Evolutionary conservation across 23 tunicate genomes (phyloP).

Genomic region (Phallusia fumigata): DNA sequence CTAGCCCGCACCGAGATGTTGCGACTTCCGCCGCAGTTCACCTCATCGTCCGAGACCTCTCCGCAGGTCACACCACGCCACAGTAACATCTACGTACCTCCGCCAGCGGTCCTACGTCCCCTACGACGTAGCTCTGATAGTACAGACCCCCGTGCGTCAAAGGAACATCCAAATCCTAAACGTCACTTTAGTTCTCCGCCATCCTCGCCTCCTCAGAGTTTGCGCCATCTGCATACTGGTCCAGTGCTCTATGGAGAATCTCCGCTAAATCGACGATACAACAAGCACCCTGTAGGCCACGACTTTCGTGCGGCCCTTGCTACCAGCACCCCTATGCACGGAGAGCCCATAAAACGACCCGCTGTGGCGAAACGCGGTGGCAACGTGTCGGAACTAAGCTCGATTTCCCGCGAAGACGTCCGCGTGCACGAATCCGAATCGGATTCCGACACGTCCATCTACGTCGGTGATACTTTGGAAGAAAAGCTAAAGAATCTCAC

Average conservation of each 20-base stretch:
- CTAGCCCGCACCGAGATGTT: constrained; percentile 37
- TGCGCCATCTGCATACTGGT: not conserved
- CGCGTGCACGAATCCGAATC: constrained; percentile 25
- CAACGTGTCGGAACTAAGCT: constrained; percentile 37
- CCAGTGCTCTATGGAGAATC: not conserved
- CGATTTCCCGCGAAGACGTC: constrained; percentile 18
- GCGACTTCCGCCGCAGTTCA: constrained; percentile 53
- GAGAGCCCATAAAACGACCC: not conserved
- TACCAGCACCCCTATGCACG: constrained; percentile 25
- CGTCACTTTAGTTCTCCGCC: constrained; percentile 23
- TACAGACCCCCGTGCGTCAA: not conserved
- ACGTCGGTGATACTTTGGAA: constrained; percentile 53
- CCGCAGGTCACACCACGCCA: constrained; percentile 80
- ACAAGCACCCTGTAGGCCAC: not conserved
- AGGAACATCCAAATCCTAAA: not conserved
- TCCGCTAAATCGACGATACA: not conserved
- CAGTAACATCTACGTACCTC: constrained; percentile 37
- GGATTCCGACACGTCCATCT: constrained; percentile 61
- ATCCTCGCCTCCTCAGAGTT: constrained; percentile 3
- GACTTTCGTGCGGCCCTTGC: constrained; percentile 6
- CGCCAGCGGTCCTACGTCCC: constrained; percentile 5
- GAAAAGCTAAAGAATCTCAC: constrained; percentile 64
- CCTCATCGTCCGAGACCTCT: constrained; percentile 84
- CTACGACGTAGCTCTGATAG: constrained; percentile 11
- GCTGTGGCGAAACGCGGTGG: not conserved